These are phyloP conservation scores for Acomys russatus DNA, from an alignment of 2,797 vertebrate genomes.

Conservation along the genomic window DNA sequence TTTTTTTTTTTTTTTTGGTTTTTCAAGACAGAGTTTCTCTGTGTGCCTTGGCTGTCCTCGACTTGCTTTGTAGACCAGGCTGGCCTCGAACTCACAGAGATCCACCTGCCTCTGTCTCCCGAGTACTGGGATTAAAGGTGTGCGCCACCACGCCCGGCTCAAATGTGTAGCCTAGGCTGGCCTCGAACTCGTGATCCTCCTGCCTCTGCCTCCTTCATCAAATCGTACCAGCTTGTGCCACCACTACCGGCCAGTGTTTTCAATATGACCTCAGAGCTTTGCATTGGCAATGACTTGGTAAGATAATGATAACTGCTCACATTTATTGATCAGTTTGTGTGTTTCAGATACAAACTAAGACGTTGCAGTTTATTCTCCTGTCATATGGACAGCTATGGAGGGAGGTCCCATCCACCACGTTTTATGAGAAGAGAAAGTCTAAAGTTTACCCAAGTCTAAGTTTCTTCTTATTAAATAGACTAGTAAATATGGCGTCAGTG, in stretches of 20 bases:
- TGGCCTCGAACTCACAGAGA: too few species aligned
- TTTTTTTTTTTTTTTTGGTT: too few species aligned
- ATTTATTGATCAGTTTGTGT: not conserved
- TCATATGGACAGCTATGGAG: not conserved
- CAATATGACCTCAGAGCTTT: slow-evolving; percentile 14
- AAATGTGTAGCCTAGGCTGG: too few species aligned
- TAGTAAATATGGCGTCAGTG: not conserved
- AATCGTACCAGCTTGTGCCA: too few species aligned
- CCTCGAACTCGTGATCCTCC: too few species aligned
- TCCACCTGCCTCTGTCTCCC: too few species aligned
- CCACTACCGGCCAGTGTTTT: not conserved
- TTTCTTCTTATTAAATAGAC: not conserved
- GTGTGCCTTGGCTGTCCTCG: too few species aligned
- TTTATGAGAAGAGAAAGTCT: not conserved
- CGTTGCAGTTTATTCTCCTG: not conserved
- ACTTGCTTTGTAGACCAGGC: too few species aligned
- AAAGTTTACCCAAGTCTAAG: not conserved
- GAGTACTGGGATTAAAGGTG: too few species aligned
- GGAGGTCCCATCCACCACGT: not conserved
- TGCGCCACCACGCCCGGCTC: too few species aligned
- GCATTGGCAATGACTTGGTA: not conserved
- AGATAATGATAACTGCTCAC: not conserved
- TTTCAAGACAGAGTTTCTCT: too few species aligned
- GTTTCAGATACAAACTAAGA: slow-evolving; percentile 14
- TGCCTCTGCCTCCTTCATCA: too few species aligned